Evolutionary conservation across 2,888 invertebrate species (phyloP), one percentile per base, ranked within the genome.

Genomic region (Eilema griseolum): DNA sequence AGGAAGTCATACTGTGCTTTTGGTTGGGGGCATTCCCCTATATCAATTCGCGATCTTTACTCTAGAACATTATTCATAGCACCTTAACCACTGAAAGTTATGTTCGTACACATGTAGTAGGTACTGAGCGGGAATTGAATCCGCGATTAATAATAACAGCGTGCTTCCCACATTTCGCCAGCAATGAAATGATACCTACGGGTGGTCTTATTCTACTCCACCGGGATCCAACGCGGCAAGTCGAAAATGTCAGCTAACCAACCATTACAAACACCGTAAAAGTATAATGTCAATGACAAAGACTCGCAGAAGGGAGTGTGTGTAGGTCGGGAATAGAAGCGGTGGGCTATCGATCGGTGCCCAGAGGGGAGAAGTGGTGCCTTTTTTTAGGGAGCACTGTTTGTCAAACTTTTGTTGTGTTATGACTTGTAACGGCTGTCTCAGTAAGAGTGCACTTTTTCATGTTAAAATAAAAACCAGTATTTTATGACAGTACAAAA

Each of bases 321-420:
- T 69, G 77, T 76, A 75, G 83, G 73, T 78, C 78, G 78, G 80
- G 82, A 83, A 72, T 83, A 80, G 79, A 83, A 84, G 60, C 60
- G 60, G 67, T 57, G 61, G 26, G 57, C 31, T 85, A 85, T 84
- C 78, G 86, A 85, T 83, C 82, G 69, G 72, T 59, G 52, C 28
- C 57, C 69, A 65, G 37, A 64, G 72, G 72, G 73, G 76, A 31
- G n/a, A n/a, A 33, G n/a, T 60, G 23, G 63, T 61, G 23, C 31
- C 24, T 65, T 68, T 65, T 41, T 11, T 24, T 14, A n/a, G n/a
- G 56, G 28, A 57, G 31, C 61, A 41, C 41, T n/a, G 57, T 8
- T 46, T 23, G n/a, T n/a, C 46, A 28, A 46, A 64, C 12, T 56
- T 56, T 23, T 24, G n/a, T 28, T 11, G 57, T 3, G 24, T 57